Conservation (phyloP, 1,140 invertebrate species). For the Drosophila quadrilineata region DNA sequence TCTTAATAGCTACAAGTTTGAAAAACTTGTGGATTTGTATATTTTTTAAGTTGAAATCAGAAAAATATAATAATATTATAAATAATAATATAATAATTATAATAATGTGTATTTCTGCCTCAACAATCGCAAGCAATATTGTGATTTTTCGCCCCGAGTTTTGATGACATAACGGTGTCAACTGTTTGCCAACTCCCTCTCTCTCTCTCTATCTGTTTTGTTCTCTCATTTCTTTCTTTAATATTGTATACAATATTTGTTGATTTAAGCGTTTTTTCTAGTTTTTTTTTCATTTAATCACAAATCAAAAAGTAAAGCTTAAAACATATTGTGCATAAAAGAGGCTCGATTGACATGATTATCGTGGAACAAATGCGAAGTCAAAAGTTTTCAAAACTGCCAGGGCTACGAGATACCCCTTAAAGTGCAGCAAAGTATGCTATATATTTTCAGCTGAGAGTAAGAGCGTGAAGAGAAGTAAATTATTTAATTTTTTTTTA, state of each 20-base stretch:
- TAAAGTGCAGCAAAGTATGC: slow-evolving; percentile 12
- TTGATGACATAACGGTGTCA: slow-evolving; percentile 21
- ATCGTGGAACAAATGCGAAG: neutral
- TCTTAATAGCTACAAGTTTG: no score
- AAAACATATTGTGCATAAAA: no score
- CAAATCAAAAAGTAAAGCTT: slow-evolving; percentile 21
- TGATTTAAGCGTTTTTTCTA: slow-evolving; percentile 21
- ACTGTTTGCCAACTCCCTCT: slow-evolving; percentile 6
- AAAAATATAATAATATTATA: no score
- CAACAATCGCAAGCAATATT: no score
- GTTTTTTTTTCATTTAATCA: slow-evolving; percentile 21
- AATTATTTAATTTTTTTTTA: neutral
- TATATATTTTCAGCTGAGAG: neutral
- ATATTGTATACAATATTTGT: no score
- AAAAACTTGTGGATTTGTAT: no score
- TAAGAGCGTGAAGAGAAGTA: no score
- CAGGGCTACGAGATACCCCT: neutral
- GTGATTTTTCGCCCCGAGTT: slow-evolving; percentile 5
- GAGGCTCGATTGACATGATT: slow-evolving; percentile 22
- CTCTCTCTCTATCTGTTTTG: no score
- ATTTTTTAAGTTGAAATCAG: no score
- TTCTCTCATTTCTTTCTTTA: no score
- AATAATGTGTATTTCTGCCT: no score
- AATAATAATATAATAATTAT: no score
- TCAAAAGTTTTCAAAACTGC: neutral